These are phyloP conservation scores for Subanguina moxae DNA, from an alignment of 1,140 invertebrate species.

Conservation along the genomic window DNA sequence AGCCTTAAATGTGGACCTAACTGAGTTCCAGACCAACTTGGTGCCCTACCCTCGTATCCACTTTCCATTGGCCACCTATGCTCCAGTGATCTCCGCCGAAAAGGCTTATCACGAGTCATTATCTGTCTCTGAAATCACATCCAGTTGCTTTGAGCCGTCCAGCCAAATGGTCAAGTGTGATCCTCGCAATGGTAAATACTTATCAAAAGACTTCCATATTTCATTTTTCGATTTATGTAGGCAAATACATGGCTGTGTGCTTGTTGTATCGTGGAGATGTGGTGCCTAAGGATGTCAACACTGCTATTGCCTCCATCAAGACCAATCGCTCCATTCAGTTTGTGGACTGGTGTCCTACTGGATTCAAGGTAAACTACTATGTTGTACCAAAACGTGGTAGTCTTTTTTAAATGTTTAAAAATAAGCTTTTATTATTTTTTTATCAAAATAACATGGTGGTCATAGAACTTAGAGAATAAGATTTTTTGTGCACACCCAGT, in stretches of 20 bases:
- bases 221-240: no score
- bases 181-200: constrained; percentile 56
- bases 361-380: constrained; percentile 68
- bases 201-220: no score
- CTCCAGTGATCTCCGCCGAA: constrained; percentile 78
- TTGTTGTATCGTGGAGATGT: constrained; percentile 57
- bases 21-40: no score
- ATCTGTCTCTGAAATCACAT: constrained; percentile 75
- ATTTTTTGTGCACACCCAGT: no score
- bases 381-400: neutral
- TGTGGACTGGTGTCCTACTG: constrained; percentile 84
- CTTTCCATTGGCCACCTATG: no score
- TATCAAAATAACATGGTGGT: no score
- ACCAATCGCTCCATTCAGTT: constrained; percentile 56
- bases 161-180: constrained; percentile 82
- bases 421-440: neutral
- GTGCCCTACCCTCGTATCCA: no score
- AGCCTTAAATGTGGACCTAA: no score
- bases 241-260: constrained; percentile 60
- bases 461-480: no score
- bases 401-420: neutral
- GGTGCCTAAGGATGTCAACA: constrained; percentile 67
- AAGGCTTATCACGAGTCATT: constrained; percentile 78
- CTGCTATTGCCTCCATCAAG: constrained; percentile 69
- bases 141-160: constrained; percentile 78